Conservation (phyloP, 2,888 invertebrate genomes). For the Lumbricus terrestris region DNA sequence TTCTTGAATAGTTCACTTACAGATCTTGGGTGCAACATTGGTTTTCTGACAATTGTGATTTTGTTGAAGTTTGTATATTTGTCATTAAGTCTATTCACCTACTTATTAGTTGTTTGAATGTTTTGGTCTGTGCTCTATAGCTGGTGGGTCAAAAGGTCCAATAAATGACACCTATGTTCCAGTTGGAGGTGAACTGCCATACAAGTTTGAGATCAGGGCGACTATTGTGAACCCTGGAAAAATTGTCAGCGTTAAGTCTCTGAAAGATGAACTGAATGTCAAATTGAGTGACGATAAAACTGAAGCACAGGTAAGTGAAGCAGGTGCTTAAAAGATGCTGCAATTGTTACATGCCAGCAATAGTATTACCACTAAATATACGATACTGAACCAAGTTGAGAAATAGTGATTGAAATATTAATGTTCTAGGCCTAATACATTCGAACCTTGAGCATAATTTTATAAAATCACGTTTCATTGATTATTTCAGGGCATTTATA, state of each 20-base stretch:
- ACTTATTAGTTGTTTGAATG: neutral
- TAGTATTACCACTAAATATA: neutral
- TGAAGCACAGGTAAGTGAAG: conserved; percentile 13
- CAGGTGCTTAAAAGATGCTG: neutral
- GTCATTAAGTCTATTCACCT: neutral
- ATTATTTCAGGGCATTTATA: neutral
- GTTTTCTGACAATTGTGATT: neutral
- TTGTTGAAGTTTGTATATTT: neutral
- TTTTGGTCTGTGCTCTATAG: neutral
- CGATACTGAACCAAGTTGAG: neutral
- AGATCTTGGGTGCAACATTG: neutral
- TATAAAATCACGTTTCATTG: neutral
- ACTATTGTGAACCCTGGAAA: conserved; percentile 7
- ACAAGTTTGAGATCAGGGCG: conserved; percentile 23
- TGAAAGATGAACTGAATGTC: conserved; percentile 22
- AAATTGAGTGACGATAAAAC: conserved; percentile 18
- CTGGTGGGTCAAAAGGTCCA: neutral
- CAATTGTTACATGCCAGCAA: no score
- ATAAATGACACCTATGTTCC: neutral
- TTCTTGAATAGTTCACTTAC: no score
- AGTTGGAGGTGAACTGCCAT: conserved; percentile 12
- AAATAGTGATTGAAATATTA: neutral
- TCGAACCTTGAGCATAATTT: neutral
- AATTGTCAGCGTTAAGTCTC: neutral
- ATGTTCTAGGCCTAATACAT: neutral